Evolutionary conservation across 2,797 vertebrate species (phyloP), one percentile per base, ranked within the genome.

Genomic region (Luscinia luscinia): DNA sequence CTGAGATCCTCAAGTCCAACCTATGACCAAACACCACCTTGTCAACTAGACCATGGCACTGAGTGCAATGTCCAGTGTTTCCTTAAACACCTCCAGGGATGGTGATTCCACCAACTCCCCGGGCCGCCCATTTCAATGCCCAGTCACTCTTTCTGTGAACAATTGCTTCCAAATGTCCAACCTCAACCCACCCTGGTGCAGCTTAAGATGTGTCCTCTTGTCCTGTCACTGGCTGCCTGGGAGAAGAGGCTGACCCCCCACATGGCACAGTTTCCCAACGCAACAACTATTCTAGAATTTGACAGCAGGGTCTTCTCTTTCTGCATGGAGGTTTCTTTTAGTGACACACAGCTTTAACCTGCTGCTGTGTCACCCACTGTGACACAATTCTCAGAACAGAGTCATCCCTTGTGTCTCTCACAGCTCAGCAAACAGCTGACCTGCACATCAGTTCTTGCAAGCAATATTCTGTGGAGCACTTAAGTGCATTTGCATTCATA

Each of bases 21-120:
- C 4, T 5, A 2, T 45, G 54, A 28, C 12, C 46, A 1, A 66
- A 27, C 32, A 52, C 9, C 40, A 30, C 13, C 0, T n/a, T 1
- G 13, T 21, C 16, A 61, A 61, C 3, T 19, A 61, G 28, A 5
- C 28, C n/a, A 6, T 2, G 28, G 40, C 24, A 54, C 20, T 40
- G 28, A 62, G 48, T 34, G 48, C 40, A 6, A 6, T 1, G 1
- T n/a, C 10, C n/a, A 45, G 19, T 1, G 3, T 46, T 52, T 68
- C 40, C 55, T 46, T 34, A 23, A 52, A 67, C 4, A 30, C 11
- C 14, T 86, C 7, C 41, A 62, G 48, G 57, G 14, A 55, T 3
- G 8, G 24, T 34, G 57, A 18, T 8, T 34, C 17, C 55, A 41
- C 41, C 48, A 54, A 0, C 20, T 46, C 73, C 48, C 48, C 26